Evolutionary conservation across 2,888 invertebrate species (phyloP).

Genomic region (Bellardia pandia): DNA sequence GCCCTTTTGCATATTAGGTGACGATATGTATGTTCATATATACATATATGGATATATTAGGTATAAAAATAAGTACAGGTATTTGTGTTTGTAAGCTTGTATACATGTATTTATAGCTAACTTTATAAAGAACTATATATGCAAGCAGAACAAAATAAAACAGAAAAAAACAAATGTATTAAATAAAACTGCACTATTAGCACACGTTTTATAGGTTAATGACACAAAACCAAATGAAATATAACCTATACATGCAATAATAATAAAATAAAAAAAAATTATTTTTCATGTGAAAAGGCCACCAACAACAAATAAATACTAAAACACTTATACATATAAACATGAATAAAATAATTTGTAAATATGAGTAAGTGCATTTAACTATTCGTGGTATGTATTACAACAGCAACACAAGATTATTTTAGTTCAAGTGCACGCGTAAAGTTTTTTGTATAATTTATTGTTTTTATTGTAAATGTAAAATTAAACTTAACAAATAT

Average conservation of each 20-base stretch:
- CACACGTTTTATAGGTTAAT: slow-evolving; percentile 81
- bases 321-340: slow-evolving; percentile 26
- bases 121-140: background rate
- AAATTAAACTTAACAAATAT: slow-evolving; percentile 16
- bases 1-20: too few relatives aligned
- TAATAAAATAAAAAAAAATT: slow-evolving; percentile 32
- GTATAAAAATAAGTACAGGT: background rate
- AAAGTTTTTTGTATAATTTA: background rate
- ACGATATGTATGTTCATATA: background rate
- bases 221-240: slow-evolving; percentile 78
- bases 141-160: slow-evolving; percentile 12
- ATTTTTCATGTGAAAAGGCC: slow-evolving; percentile 60
- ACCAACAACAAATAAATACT: slow-evolving; percentile 44
- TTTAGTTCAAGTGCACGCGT: slow-evolving; percentile 71
- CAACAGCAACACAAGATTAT: slow-evolving; percentile 25
- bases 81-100: background rate
- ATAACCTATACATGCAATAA: slow-evolving; percentile 51
- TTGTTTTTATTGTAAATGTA: slow-evolving; percentile 6
- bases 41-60: background rate
- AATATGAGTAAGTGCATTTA: background rate
- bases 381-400: background rate
- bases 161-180: background rate
- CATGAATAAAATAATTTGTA: background rate
- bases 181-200: slow-evolving; percentile 65
- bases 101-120: background rate